phyloP scores from a whole-genome alignment of 2,888 invertebrate genomes.

The Oxytorus armatus region DNA sequence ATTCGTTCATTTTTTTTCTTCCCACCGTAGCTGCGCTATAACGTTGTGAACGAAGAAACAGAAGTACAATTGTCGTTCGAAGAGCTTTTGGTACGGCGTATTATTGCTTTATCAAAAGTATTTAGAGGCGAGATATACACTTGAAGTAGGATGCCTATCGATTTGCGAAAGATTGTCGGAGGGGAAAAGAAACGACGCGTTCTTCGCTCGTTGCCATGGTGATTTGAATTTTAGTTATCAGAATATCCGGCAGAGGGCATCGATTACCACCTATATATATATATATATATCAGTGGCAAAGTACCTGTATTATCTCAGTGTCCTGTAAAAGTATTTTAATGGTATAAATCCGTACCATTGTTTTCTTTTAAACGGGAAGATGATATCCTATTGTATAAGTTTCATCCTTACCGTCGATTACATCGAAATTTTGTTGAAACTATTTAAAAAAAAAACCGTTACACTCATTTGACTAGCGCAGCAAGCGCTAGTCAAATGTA shows the following conservation, averaged over 20 bases:
- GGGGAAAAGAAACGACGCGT: conserved; percentile 27
- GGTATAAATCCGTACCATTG: too few species aligned
- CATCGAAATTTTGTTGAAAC: too few species aligned
- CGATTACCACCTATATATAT: too few species aligned
- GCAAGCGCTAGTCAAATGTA: not conserved
- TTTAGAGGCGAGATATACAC: not conserved
- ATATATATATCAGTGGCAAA: too few species aligned
- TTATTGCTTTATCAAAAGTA: not conserved
- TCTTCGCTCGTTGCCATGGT: conserved; percentile 50
- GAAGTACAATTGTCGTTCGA: not conserved
- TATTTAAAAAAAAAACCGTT: not conserved
- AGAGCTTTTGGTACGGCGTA: not conserved
- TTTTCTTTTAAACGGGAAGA: too few species aligned
- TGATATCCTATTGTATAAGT: too few species aligned
- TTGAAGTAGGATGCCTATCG: not conserved
- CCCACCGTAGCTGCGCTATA: not conserved
- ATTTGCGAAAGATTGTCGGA: conserved; percentile 9
- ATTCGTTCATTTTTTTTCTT: conserved; percentile 14
- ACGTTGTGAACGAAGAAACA: not conserved
- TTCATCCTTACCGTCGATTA: too few species aligned
- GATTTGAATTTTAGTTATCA: conserved; percentile 19
- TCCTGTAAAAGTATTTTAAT: too few species aligned
- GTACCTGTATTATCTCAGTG: too few species aligned
- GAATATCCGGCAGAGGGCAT: not conserved
- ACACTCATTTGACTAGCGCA: conserved; percentile 13